Conservation (phyloP, 1,140 invertebrate species). For the Nylanderia fulva region DNA sequence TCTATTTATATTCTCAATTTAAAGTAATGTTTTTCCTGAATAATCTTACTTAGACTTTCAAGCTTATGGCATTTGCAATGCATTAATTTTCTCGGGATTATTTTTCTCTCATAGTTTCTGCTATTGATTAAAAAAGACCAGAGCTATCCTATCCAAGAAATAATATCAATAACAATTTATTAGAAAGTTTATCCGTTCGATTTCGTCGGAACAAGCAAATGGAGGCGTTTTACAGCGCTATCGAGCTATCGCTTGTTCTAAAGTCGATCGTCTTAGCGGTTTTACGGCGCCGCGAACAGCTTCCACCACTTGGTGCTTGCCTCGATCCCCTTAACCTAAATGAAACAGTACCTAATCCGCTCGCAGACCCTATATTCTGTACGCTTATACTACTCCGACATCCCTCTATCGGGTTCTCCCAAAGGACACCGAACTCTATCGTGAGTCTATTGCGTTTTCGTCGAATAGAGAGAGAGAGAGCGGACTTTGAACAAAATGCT, state of each 20-base stretch:
- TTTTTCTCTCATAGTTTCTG: background rate
- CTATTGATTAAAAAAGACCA: background rate
- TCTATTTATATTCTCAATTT: background rate
- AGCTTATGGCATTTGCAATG: background rate
- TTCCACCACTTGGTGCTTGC: conserved; percentile 15
- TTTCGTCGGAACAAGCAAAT: background rate
- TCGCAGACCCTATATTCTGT: conserved; percentile 21
- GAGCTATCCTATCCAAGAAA: background rate
- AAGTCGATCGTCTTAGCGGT: conserved; percentile 51
- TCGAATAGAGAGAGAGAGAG: no score
- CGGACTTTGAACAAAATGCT: background rate
- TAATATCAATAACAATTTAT: conserved; percentile 31
- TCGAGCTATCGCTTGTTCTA: conserved; percentile 24
- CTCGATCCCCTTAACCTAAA: conserved; percentile 51
- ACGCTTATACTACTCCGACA: background rate
- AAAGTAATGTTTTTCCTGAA: background rate
- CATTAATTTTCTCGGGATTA: conserved; percentile 23
- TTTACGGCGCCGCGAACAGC: conserved; percentile 41
- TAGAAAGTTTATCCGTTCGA: background rate
- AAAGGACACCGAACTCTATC: background rate
- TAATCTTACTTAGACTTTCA: background rate
- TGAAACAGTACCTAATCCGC: conserved; percentile 51
- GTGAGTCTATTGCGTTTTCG: conserved; percentile 24
- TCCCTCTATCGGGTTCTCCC: background rate
- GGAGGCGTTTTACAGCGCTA: background rate